Percentiles rank a stretch among this genome's conserved stretches.
phyloP scores from a whole-genome alignment of 2,113 vertebrate genomes.

The Baryphthengus martii region DNA sequence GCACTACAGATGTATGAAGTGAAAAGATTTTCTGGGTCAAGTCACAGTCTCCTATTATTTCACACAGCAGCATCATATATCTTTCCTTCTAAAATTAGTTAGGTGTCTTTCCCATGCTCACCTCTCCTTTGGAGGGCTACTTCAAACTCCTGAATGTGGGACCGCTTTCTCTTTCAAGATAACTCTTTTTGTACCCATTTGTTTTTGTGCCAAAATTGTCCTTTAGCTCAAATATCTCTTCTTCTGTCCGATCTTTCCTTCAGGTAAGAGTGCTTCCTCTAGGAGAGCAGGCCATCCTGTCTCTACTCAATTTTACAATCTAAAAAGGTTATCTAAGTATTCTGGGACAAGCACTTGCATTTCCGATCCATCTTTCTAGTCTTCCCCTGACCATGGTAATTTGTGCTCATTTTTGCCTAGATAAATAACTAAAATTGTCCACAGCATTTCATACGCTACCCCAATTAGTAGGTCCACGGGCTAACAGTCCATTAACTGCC shows the following conservation, averaged over 20 bases:
- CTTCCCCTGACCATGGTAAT: background rate
- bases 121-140: background rate
- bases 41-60: slow-evolving; percentile 37
- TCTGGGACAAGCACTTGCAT: background rate
- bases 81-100: slow-evolving; percentile 41
- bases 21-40: slow-evolving; percentile 46
- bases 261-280: background rate
- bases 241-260: background rate
- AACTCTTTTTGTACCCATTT: background rate
- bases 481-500: background rate
- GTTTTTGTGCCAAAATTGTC: background rate
- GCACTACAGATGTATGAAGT: slow-evolving; percentile 3
- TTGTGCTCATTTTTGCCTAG: background rate
- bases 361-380: background rate
- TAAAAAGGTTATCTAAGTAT: background rate
- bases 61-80: background rate
- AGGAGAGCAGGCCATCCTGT: background rate
- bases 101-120: background rate
- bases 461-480: background rate
- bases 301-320: background rate
- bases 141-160: background rate
- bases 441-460: background rate
- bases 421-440: background rate
- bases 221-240: background rate
- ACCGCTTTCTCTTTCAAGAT: background rate